phyloP scores from a whole-genome alignment of 2,888 invertebrate species.

The Drosophila conformis region DNA sequence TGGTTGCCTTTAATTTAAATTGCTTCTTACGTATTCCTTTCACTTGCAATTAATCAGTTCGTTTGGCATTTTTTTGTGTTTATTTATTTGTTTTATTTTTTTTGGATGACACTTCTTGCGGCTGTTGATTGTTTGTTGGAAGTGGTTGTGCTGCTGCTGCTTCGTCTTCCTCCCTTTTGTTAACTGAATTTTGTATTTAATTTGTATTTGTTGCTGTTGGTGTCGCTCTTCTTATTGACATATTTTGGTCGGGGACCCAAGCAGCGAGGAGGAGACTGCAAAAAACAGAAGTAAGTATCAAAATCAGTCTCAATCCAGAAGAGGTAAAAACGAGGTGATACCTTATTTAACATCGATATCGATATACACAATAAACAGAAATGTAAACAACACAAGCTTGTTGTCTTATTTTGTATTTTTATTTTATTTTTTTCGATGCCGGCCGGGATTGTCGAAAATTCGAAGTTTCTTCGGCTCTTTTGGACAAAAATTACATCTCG shows the following conservation, averaged over 20 bases:
- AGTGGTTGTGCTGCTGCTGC: neutral
- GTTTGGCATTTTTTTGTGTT: slow-evolving; percentile 32
- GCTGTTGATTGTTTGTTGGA: neutral
- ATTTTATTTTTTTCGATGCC: slow-evolving; percentile 9
- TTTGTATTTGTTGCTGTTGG: slow-evolving; percentile 6
- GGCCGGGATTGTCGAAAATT: slow-evolving; percentile 13
- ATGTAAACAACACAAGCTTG: slow-evolving; percentile 8
- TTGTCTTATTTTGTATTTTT: neutral
- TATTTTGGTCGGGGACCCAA: slow-evolving; percentile 14
- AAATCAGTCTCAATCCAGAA: neutral
- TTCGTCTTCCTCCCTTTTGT: neutral
- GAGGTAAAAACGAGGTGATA: neutral
- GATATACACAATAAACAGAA: neutral
- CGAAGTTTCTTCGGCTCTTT: neutral
- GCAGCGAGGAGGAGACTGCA: slow-evolving; percentile 25
- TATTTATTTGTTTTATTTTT: neutral
- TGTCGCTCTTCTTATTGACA: slow-evolving; percentile 9
- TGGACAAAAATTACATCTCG: neutral
- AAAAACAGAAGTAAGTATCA: slow-evolving; percentile 6
- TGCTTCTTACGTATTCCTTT: slow-evolving; percentile 9
- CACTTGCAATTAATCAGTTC: slow-evolving; percentile 10
- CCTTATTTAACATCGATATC: slow-evolving; percentile 5
- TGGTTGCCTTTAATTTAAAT: neutral
- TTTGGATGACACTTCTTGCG: neutral
- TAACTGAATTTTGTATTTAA: slow-evolving; percentile 4